Evolutionary conservation across 2,888 invertebrate species (phyloP).

Genomic region (Hydriomena furcata): DNA sequence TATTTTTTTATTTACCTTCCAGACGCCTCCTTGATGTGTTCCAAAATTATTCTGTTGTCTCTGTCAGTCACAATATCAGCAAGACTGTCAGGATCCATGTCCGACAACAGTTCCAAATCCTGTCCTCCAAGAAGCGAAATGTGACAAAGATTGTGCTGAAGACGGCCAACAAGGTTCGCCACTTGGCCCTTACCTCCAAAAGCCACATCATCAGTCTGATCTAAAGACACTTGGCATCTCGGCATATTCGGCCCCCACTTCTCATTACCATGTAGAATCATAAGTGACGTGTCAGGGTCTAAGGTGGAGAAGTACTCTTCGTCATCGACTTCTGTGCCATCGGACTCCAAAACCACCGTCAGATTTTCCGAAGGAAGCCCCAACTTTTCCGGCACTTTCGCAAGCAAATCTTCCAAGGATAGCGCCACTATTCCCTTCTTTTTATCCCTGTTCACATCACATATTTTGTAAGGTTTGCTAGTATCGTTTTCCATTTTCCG

Average conservation of each 20-base stretch:
- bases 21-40: slow-evolving; percentile 92
- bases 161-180: slow-evolving; percentile 89
- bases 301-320: slow-evolving; percentile 97
- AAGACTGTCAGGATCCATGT: slow-evolving; percentile 95
- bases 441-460: slow-evolving; percentile 90
- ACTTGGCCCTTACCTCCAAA: slow-evolving; percentile 84
- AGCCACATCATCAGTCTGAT: slow-evolving; percentile 82
- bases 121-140: slow-evolving; percentile 93
- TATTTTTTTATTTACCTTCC: slow-evolving; percentile 87
- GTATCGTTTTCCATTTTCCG: slow-evolving; percentile 82
- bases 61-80: slow-evolving; percentile 91
- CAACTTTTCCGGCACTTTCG: slow-evolving; percentile 90
- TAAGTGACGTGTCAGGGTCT: slow-evolving; percentile 93
- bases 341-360: slow-evolving; percentile 94
- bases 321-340: slow-evolving; percentile 97
- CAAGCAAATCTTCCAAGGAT: slow-evolving; percentile 90
- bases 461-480: slow-evolving; percentile 90
- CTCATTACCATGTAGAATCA: slow-evolving; percentile 90
- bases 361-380: slow-evolving; percentile 85
- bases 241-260: slow-evolving; percentile 88
- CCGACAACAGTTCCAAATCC: slow-evolving; percentile 92
- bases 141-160: slow-evolving; percentile 92
- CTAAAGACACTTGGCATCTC: slow-evolving; percentile 84
- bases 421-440: slow-evolving; percentile 92
- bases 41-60: slow-evolving; percentile 89